Evolutionary conservation across 2,113 vertebrate species (phyloP).

Genomic region (Rissa tridactyla): DNA sequence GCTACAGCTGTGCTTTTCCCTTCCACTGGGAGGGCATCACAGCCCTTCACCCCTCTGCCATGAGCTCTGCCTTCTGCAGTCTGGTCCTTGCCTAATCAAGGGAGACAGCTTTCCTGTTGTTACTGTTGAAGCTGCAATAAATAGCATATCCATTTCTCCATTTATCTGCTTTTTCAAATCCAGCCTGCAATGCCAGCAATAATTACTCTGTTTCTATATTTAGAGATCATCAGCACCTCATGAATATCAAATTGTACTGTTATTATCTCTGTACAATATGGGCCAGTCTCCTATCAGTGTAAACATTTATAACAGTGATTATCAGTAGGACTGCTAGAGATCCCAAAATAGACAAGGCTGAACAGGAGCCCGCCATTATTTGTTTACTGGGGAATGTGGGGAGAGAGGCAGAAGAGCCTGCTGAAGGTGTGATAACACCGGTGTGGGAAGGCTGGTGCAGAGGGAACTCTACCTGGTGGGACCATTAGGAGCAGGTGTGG

Average conservation of each 20-base stretch:
- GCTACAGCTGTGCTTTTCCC: neutral
- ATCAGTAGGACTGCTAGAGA: conserved; percentile 10
- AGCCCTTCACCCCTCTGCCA: neutral
- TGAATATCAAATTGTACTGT: conserved; percentile 67
- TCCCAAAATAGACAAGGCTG: conserved; percentile 45
- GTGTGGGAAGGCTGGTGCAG: neutral
- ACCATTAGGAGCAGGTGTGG: neutral
- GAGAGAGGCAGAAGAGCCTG: neutral
- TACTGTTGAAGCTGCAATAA: conserved; percentile 35
- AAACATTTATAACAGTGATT: conserved; percentile 52
- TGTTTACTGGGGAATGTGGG: neutral
- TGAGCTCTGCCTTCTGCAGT: conserved; percentile 34
- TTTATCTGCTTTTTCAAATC: conserved; percentile 61
- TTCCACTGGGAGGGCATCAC: neutral
- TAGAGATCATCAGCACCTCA: conserved; percentile 62
- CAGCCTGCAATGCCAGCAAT: conserved; percentile 41
- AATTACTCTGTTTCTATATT: conserved; percentile 68
- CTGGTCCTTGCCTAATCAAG: conserved; percentile 33
- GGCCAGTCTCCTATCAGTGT: conserved; percentile 43
- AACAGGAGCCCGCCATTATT: conserved; percentile 4
- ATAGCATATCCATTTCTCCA: conserved; percentile 57
- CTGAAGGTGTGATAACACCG: neutral
- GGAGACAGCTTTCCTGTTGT: conserved; percentile 42
- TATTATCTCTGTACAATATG: conserved; percentile 52
- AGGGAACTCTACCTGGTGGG: neutral